Base-by-base conservation (phyloP, 2,888 invertebrate species). In the Liopterus haemorrhoidalis region DNA sequence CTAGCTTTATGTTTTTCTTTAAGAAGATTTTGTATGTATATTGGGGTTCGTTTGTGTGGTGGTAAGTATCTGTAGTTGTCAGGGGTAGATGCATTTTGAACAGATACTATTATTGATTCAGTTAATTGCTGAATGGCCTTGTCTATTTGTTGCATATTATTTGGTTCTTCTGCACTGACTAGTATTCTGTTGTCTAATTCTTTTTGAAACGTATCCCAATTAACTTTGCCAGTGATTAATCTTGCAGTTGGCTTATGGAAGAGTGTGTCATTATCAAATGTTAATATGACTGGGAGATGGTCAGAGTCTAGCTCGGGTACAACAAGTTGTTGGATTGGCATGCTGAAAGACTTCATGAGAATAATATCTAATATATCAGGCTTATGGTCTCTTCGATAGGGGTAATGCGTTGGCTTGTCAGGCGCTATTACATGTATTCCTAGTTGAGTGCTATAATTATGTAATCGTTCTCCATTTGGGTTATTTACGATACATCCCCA, bases 401-500 rank as follows among this genome's bases (percentile, higher is more conserved):
- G 41, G n/a, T 24, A 46, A 16, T 46, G 41, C 6, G 46, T 41
- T 9, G 20, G 30, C 11, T 41, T 20, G 12, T 2, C 6, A 6
- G 41, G 41, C 6, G 39, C 35, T 28, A 32, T 12, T 28, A 39
- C 27, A 8, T 20, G 30, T 12, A 36, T 11, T 15, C 24, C 19
- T 24, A 37, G 19, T 15, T 31, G 12, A 3, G 11, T 12, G 20
- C 32, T 18, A 15, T 27, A 21, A 16, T 28, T 37, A 18, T 37
- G 14, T 15, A 48, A 21, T 22, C 39, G 42, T 4, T 31, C 33
- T 22, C 48, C 48, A 24, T 48, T 38, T 32, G 43, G 43, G 21
- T 43, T 48, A 15, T 24, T 35, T 4, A 27, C 12, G 21, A 32
- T 16, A 22, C 45, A 41, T 16, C 41, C 44, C 41, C 48, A 40